These are phyloP conservation scores for Cyrtonyx montezumae DNA, from an alignment of 2,113 vertebrate species.

Conservation along the genomic window DNA sequence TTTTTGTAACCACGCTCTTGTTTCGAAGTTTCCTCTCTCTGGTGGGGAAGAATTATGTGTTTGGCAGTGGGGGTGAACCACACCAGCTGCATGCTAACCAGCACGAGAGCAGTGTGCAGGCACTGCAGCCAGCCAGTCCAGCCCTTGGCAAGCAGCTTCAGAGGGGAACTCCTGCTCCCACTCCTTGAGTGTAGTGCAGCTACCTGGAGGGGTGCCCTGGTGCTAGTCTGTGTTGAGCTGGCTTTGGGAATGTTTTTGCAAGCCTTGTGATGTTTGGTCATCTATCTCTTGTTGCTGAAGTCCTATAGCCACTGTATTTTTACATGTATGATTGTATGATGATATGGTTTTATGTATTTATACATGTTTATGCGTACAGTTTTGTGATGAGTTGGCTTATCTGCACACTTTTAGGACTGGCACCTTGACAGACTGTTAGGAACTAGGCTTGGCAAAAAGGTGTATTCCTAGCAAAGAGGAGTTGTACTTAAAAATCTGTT, in stretches of 20 bases:
- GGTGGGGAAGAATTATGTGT: neutral
- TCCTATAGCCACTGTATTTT: neutral
- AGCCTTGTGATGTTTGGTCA: neutral
- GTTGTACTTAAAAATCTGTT: neutral
- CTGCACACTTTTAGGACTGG: neutral
- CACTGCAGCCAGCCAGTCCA: neutral
- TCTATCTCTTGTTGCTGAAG: fast-evolving
- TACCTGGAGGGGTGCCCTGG: neutral
- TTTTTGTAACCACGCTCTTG: conserved; percentile 16
- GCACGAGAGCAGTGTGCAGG: neutral
- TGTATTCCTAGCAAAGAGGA: neutral
- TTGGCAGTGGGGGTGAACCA: conserved; percentile 3
- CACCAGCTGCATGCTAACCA: conserved; percentile 48
- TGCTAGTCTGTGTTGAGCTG: fast-evolving
- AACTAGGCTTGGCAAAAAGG: neutral
- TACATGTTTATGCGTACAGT: neutral
- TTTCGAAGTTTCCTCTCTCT: conserved; percentile 52
- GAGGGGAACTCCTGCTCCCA: neutral
- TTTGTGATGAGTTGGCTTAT: neutral
- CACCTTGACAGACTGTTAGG: neutral
- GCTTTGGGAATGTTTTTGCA: fast-evolving
- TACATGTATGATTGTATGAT: neutral
- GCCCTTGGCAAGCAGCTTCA: neutral
- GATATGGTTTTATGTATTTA: neutral
- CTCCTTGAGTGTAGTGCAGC: neutral